phyloP scores from a whole-genome alignment of 2,797 vertebrate species.

The Tarsius wallacei region DNA sequence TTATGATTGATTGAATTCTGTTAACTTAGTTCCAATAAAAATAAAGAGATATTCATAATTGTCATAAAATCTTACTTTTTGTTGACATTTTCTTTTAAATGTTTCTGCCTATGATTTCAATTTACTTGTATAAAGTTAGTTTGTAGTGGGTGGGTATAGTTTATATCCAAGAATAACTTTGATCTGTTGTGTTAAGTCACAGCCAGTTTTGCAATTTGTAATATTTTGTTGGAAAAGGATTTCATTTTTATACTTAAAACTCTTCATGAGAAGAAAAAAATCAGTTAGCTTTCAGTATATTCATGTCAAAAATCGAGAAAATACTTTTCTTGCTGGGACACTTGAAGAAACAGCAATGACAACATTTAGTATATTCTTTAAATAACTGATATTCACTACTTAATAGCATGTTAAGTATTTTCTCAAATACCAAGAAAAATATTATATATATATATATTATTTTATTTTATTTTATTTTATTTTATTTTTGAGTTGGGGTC shows the following conservation, averaged over 20 bases:
- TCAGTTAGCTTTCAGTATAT: conserved; percentile 59
- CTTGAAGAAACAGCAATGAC: neutral
- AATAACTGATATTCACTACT: neutral
- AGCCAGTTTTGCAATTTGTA: neutral
- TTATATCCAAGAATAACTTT: neutral
- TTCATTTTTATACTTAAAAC: conserved; percentile 73
- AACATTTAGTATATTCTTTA: neutral
- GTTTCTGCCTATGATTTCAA: neutral
- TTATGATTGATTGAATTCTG: neutral
- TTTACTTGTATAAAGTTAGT: neutral
- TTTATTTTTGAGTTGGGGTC: too few relatives aligned
- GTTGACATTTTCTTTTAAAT: neutral
- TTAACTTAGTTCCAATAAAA: neutral
- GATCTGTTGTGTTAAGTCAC: neutral
- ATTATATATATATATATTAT: too few relatives aligned
- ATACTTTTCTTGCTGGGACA: conserved; percentile 2
- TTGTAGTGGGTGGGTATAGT: neutral
- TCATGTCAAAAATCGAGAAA: conserved; percentile 55
- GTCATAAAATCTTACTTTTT: neutral
- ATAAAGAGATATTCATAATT: neutral
- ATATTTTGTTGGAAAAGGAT: neutral
- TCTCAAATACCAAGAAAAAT: neutral
- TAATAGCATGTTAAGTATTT: neutral
- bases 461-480: too few relatives aligned
- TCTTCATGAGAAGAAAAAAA: conserved; percentile 67